These are phyloP conservation scores for Mustelus asterias DNA, from an alignment of 2,113 vertebrate species.

Conservation along the genomic window DNA sequence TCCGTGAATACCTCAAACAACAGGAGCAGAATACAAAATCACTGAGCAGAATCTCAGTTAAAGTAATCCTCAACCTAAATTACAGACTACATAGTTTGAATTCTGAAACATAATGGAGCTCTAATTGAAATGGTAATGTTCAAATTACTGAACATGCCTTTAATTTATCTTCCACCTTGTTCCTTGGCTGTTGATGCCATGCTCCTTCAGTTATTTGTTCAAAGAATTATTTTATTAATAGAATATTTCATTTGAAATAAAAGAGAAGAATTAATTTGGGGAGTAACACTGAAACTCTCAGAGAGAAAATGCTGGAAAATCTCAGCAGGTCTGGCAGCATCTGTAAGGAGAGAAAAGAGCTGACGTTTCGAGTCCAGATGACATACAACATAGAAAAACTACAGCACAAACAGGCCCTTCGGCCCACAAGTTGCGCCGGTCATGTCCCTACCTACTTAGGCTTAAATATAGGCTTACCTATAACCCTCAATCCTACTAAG, in stretches of 20 bases:
- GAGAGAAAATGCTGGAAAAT: no score
- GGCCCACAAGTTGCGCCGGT: no score
- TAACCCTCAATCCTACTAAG: no score
- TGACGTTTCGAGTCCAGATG: no score
- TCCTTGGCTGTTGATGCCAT: not conserved
- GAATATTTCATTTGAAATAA: constrained; percentile 14
- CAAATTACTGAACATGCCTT: constrained; percentile 10
- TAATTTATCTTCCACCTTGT: constrained; percentile 20
- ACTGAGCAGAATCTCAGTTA: not conserved
- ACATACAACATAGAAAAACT: no score
- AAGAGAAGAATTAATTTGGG: not conserved
- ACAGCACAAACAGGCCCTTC: no score
- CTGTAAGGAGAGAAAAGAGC: no score
- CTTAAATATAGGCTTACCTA: no score
- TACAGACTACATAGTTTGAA: not conserved
- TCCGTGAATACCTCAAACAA: not conserved
- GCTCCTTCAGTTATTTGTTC: not conserved
- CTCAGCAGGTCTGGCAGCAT: no score
- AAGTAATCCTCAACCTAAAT: not conserved
- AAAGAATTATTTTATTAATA: constrained; percentile 11
- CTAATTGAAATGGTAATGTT: constrained; percentile 28
- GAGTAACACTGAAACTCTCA: not conserved
- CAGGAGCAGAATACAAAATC: not conserved
- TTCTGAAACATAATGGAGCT: constrained; percentile 29
- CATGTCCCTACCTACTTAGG: no score